A percentile compares a stretch with the other conserved stretches of the same genome.
phyloP scores from a whole-genome alignment of 1,140 invertebrate species.

The Platyscapa corneri region DNA sequence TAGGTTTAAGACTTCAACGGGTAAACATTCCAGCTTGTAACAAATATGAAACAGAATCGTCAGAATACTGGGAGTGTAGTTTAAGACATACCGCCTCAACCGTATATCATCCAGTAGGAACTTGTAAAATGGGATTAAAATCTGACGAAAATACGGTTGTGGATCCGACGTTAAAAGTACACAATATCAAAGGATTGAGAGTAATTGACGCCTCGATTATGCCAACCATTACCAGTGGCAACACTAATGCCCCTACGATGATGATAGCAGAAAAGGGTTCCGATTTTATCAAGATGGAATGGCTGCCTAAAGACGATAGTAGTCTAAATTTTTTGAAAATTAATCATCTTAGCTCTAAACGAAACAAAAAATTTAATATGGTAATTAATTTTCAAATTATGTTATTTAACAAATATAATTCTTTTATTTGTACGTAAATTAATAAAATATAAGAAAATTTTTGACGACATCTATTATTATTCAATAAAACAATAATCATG shows the following conservation, averaged over 20 bases:
- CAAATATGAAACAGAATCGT: constrained; percentile 59
- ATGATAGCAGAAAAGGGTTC: constrained; percentile 93
- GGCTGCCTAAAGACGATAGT: constrained; percentile 71
- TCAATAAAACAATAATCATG: too few relatives aligned
- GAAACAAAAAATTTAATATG: too few relatives aligned
- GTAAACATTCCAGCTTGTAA: constrained; percentile 54
- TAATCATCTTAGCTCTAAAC: too few relatives aligned
- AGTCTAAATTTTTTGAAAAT: too few relatives aligned
- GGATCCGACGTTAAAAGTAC: constrained; percentile 82
- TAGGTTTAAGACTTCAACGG: constrained; percentile 53
- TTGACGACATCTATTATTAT: too few relatives aligned
- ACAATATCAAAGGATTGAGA: constrained; percentile 81
- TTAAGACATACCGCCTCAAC: constrained; percentile 70
- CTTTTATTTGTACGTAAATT: too few relatives aligned
- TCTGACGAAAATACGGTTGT: constrained; percentile 79
- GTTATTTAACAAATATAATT: too few relatives aligned
- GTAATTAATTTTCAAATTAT: too few relatives aligned
- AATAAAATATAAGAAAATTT: too few relatives aligned
- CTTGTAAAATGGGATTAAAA: constrained; percentile 76
- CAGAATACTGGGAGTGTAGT: constrained; percentile 75
- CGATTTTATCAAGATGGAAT: constrained; percentile 86
- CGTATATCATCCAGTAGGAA: constrained; percentile 72
- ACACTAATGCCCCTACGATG: constrained; percentile 87
- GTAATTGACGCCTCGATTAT: constrained; percentile 87
- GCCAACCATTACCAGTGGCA: constrained; percentile 84